Conservation (phyloP, 2,113 vertebrate species). For the Saguinus imperator region DNA sequence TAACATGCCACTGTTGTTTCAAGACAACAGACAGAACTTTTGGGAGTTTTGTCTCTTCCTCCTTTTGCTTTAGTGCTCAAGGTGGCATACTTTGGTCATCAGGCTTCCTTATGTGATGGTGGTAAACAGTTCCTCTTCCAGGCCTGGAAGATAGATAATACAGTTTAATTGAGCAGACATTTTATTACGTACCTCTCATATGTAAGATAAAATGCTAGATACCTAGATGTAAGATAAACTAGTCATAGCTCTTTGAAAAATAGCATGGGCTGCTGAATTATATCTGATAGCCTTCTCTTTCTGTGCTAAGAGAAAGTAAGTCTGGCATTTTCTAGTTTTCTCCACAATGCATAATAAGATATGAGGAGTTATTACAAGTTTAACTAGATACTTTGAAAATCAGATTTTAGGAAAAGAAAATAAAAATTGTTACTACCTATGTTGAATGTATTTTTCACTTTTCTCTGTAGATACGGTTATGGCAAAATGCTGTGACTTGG, state of each 20-base stretch:
- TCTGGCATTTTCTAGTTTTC: constrained; percentile 24
- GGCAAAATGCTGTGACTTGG: background rate
- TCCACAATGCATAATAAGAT: background rate
- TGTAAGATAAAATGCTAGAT: background rate
- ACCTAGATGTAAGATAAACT: background rate
- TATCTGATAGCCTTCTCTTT: background rate
- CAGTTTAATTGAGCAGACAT: background rate
- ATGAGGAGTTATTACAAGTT: background rate
- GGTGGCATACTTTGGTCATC: background rate
- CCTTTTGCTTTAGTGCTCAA: constrained; percentile 9
- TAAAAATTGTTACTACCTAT: constrained; percentile 9
- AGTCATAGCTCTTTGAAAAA: constrained; percentile 3
- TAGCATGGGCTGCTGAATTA: background rate
- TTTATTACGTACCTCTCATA: background rate
- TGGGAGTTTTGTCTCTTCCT: background rate
- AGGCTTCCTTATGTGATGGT: background rate
- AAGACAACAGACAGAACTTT: background rate
- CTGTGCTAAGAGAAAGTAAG: background rate
- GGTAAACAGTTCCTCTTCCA: background rate
- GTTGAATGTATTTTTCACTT: background rate
- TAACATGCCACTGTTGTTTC: background rate
- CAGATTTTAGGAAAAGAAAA: background rate
- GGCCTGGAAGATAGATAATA: background rate
- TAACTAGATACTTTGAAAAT: constrained; percentile 22
- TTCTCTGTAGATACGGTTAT: background rate